Evolutionary conservation across 1,140 invertebrate genomes (phyloP), one percentile per base, ranked within the genome.

Genomic region (Papilio helenus): DNA sequence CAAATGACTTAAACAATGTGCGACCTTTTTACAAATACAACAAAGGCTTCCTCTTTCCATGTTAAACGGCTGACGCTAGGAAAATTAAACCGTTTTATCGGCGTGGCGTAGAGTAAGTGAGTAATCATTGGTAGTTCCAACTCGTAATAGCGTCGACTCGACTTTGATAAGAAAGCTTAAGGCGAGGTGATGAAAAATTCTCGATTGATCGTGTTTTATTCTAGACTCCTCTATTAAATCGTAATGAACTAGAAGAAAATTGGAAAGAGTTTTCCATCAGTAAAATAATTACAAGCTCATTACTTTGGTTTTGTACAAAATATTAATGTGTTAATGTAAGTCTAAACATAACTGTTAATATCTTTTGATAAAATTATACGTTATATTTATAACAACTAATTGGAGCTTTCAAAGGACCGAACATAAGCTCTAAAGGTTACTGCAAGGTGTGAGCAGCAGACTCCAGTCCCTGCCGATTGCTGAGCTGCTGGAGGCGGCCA

Each of bases 51-150:
- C 26, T 55, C 9, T 18, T 26, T 86, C 85, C 88, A 87, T 86
- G 90, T 88, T 86, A 88, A 86, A 88, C 85, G 81, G 78, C 81
- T 90, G 85, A 84, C 86, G 89, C 84, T 89, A 87, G 80, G 86
- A 88, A 89, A 91, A 93, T 92, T 91, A 89, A 90, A 91, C 88
- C 89, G 87, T 85, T 93, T 90, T 89, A 90, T 92, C 86, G 86
- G 80, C 81, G 83, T 84, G 81, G 82, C 82, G 84, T 79, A 82
- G 79, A 84, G 84, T 84, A 74, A 89, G 85, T 84, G 85, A 85
- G 86, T 87, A 91, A 86, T 87, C 87, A 91, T 89, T 87, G 86
- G 85, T 86, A 84, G 85, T 83, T 79, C 78, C 79, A 84, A 84
- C 80, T 80, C 81, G 84, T 88, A 89, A 91, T 89, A 87, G 84